These are phyloP conservation scores for Branchipolynoe longqiensis DNA, from an alignment of 2,888 invertebrate genomes.

Conservation along the genomic window DNA sequence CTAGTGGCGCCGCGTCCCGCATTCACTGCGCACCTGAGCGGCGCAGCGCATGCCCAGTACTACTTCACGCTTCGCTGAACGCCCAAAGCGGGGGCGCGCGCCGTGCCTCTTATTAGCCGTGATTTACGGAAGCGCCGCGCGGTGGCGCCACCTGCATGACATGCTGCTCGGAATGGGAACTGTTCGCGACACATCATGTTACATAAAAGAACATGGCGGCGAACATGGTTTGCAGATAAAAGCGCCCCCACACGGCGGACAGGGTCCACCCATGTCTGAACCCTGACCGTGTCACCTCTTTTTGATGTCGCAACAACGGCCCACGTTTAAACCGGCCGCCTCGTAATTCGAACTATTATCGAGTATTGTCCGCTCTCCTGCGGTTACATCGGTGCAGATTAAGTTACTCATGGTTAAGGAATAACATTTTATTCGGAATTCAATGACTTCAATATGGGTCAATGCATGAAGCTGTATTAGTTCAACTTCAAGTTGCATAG, in stretches of 20 bases:
- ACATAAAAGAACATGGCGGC: conserved; percentile 37
- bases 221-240: conserved; percentile 28
- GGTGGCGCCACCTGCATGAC: conserved; percentile 33
- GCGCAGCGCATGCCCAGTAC: conserved; percentile 47
- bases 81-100: not conserved
- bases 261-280: conserved; percentile 16
- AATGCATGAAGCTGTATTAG: no score
- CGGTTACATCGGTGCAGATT: no score
- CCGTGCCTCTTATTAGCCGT: conserved; percentile 51
- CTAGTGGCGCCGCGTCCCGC: not conserved
- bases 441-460: no score
- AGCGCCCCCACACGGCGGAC: not conserved
- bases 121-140: not conserved
- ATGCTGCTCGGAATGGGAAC: conserved; percentile 6
- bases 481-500: no score
- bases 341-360: no score
- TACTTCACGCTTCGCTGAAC: conserved; percentile 16
- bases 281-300: conserved; percentile 36
- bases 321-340: no score
- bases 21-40: conserved; percentile 56
- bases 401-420: no score
- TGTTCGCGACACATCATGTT: conserved; percentile 43
- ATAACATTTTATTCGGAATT: no score
- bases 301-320: no score
- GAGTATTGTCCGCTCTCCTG: no score